Conservation (phyloP, 2,888 invertebrate species). For the Sinopyrophorus schimmeli region DNA sequence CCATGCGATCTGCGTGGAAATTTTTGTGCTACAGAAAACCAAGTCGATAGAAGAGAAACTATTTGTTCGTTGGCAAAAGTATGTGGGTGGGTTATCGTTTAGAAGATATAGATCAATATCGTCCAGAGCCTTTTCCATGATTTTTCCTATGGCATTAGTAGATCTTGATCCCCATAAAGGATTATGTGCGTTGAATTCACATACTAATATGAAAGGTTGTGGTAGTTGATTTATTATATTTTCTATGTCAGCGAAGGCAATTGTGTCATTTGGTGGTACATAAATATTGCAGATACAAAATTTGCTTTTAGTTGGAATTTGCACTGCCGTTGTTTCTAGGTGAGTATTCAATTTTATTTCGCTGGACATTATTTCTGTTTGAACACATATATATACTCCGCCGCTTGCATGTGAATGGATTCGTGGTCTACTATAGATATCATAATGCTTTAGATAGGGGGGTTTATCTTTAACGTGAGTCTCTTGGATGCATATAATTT, state of each 20-base stretch:
- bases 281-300: neutral
- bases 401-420: too few species aligned
- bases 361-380: too few species aligned
- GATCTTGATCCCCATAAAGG: neutral
- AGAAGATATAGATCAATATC: neutral
- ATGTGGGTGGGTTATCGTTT: neutral
- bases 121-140: neutral
- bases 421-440: too few species aligned
- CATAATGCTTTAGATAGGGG: too few species aligned
- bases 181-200: too few species aligned
- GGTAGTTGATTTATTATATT: constrained; percentile 1
- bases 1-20: neutral
- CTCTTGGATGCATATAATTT: too few species aligned
- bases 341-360: too few species aligned
- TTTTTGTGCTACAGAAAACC: too few species aligned
- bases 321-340: neutral
- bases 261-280: neutral
- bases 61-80: neutral
- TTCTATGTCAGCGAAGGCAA: neutral
- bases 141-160: neutral
- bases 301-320: neutral
- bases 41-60: neutral
- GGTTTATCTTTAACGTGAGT: too few species aligned
- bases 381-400: too few species aligned
- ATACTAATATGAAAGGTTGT: neutral